phyloP scores from a whole-genome alignment of 1,140 invertebrate species.

The Musca domestica region DNA sequence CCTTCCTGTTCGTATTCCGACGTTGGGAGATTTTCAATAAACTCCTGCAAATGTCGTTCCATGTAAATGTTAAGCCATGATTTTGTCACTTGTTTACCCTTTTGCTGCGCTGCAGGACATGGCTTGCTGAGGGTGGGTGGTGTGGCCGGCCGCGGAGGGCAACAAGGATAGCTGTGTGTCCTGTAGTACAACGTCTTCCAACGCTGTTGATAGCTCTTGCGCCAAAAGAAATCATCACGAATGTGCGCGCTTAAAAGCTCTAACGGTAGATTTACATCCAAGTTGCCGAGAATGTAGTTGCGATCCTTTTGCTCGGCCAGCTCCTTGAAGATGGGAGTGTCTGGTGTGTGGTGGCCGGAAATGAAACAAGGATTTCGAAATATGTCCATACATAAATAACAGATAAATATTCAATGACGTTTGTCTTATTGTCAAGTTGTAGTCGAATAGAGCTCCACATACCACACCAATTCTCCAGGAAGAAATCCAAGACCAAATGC shows the following conservation, averaged over 20 bases:
- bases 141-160: not conserved
- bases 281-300: constrained; percentile 51
- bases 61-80: constrained; percentile 56
- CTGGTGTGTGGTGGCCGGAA: constrained; percentile 27
- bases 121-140: not conserved
- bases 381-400: not conserved
- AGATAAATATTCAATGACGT: not conserved
- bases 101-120: not conserved
- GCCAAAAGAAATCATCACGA: constrained; percentile 54
- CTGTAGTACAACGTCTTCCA: constrained; percentile 40
- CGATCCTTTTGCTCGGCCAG: constrained; percentile 48
- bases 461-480: constrained; percentile 53
- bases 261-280: constrained; percentile 52
- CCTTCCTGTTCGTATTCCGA: constrained; percentile 53
- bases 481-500: constrained; percentile 52
- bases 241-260: constrained; percentile 49
- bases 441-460: constrained; percentile 30
- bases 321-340: constrained; percentile 47
- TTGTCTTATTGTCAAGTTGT: not conserved
- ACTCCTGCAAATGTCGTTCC: constrained; percentile 54
- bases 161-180: not conserved
- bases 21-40: constrained; percentile 53
- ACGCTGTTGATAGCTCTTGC: constrained; percentile 44
- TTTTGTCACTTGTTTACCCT: constrained; percentile 15
- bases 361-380: not conserved